phyloP scores from a whole-genome alignment of 2,113 vertebrate genomes.

The Percopsis transmontana region DNA sequence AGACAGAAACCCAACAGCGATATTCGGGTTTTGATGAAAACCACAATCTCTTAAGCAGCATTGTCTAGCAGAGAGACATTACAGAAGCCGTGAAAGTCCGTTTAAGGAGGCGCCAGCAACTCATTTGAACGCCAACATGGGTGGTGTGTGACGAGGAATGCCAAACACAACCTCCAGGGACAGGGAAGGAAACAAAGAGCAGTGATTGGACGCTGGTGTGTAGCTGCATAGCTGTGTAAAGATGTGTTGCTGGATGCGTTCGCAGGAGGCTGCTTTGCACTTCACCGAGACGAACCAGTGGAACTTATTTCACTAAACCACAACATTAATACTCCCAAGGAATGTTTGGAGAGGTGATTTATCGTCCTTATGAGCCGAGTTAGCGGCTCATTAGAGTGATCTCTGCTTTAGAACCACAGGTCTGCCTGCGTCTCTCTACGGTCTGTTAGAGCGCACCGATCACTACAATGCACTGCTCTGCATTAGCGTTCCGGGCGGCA shows the following conservation, averaged over 20 bases:
- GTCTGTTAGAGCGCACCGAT: neutral
- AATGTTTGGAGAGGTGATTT: too few species aligned
- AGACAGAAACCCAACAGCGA: too few species aligned
- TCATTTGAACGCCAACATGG: too few species aligned
- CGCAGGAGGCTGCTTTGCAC: conserved; percentile 29
- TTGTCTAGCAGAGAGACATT: neutral
- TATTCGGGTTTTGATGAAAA: conserved; percentile 46
- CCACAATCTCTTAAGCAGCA: neutral
- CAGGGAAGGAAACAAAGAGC: neutral
- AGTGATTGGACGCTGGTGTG: conserved; percentile 8
- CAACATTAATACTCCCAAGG: too few species aligned
- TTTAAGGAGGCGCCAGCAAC: neutral
- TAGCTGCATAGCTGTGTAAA: conserved; percentile 24
- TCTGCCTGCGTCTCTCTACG: too few species aligned
- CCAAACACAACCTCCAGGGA: neutral
- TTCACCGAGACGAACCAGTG: conserved; percentile 7
- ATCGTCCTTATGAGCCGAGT: too few species aligned
- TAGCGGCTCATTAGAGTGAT: too few species aligned
- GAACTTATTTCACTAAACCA: neutral
- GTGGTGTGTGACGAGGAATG: neutral
- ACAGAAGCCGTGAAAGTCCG: neutral
- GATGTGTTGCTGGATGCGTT: too few species aligned
- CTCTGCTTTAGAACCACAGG: too few species aligned
- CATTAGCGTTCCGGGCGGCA: conserved; percentile 33
- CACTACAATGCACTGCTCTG: conserved; percentile 27